Base-by-base conservation (phyloP, 2,113 vertebrate genomes). In the Ptilonorhynchus violaceus region DNA sequence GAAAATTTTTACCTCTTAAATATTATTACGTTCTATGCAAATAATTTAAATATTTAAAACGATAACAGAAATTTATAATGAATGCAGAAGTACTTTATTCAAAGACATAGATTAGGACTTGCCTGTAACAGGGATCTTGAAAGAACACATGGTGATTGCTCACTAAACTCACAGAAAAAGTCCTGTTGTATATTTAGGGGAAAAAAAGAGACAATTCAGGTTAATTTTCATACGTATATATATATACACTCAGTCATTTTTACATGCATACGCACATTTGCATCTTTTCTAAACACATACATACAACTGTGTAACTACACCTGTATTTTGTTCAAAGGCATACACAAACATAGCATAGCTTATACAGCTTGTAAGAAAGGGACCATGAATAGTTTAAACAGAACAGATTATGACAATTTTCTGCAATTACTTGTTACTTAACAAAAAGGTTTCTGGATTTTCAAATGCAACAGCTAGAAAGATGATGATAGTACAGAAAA, bases 101-200 rank as follows among this genome's bases (percentile, higher is more conserved):
- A 62, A 69, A 88, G 18, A 76, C 21, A 85, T 23, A 68, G 67
- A 95, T 47, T 72, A 30, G 16, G 16, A 96, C 98, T 98, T 97
- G 98, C 99, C 98, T 99, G 99, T 93, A 99, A 98, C 21, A 99
- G 97, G 82, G 99, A 99, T 97, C 99, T 98, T 95, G 99, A 99
- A 83, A 99, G 99, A 87, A 99, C 99, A 97, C 99, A 99, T 6
- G 99, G 99, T 42, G 99, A 99, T 46, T 99, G 99, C 89, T 99
- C 99, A 95, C 99, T 99, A 97, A 99, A 99, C 95, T 99, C 99
- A 98, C 99, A 99, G 97, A 99, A 99, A 94, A 99, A 99, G 93
- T 99, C 99, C 99, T 99, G 81, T 85, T 20, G 81, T 50, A 93
- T 28, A 91, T 74, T 95, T 8, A 94, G 41, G 41, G 49, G 42